Percentiles rank a stretch among this genome's conserved stretches.
phyloP scores from a whole-genome alignment of 2,113 vertebrate genomes.

The Butastur rufipennis region DNA sequence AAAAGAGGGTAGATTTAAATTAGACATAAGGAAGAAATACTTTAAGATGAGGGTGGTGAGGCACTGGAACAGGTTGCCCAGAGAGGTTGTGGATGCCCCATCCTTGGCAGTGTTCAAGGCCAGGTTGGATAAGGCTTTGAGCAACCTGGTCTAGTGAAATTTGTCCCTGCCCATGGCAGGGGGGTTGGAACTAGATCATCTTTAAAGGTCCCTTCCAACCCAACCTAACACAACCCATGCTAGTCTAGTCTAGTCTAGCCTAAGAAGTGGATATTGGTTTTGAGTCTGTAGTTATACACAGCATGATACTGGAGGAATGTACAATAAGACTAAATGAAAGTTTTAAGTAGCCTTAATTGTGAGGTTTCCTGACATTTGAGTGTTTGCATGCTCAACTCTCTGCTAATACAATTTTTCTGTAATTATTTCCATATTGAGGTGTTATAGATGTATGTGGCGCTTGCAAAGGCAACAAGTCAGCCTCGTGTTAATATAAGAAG shows the following conservation, averaged over 20 bases:
- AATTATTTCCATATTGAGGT: neutral
- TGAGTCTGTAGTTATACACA: neutral
- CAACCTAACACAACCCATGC: neutral
- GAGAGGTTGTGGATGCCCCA: neutral
- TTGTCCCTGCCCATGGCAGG: fast-evolving
- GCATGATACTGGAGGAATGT: neutral
- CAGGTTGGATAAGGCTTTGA: neutral
- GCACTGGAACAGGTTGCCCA: neutral
- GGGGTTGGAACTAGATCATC: neutral
- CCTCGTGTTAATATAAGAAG: neutral
- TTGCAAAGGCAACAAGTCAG: neutral
- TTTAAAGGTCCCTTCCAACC: neutral
- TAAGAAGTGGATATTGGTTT: neutral
- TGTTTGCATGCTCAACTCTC: neutral
- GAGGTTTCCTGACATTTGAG: neutral
- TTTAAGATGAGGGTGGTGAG: neutral
- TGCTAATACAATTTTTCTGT: neutral
- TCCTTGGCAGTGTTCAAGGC: neutral
- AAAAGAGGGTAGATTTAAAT: fast-evolving
- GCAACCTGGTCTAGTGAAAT: neutral
- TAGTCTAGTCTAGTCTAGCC: neutral
- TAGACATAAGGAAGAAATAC: neutral
- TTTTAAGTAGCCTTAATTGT: neutral
- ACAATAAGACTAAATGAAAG: neutral
- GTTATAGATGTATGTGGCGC: neutral